Conservation (phyloP, 2,888 invertebrate genomes). For the Lutraria lutraria region DNA sequence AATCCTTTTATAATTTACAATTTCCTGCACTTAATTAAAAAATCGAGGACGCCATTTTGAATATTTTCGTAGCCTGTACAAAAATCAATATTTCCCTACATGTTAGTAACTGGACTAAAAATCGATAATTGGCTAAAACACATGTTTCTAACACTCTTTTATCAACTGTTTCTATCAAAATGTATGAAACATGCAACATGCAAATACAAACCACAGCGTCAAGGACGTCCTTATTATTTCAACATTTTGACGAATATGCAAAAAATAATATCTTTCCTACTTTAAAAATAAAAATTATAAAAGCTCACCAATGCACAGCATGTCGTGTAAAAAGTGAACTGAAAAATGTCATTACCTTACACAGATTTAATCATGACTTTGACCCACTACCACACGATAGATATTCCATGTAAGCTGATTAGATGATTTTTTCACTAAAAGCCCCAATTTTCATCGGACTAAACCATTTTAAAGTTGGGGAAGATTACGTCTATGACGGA, state of each 20-base stretch:
- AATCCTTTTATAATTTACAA: neutral
- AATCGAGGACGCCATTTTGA: conserved; percentile 44
- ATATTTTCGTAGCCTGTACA: conserved; percentile 50
- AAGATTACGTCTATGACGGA: neutral
- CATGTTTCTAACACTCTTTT: neutral
- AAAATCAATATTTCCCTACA: conserved; percentile 55
- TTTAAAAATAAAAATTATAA: conserved; percentile 34
- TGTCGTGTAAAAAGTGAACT: neutral
- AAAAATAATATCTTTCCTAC: conserved; percentile 23
- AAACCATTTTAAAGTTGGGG: conserved; percentile 40
- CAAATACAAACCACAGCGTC: neutral
- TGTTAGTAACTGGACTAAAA: conserved; percentile 31
- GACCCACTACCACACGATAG: neutral
- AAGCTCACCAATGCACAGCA: conserved; percentile 5
- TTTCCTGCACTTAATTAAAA: conserved; percentile 38
- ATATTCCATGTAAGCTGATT: neutral
- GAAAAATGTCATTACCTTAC: neutral
- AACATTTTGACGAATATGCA: conserved; percentile 21
- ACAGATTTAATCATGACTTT: neutral
- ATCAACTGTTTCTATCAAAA: neutral
- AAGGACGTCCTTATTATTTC: neutral
- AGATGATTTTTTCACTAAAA: conserved; percentile 27
- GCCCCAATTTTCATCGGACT: conserved; percentile 61
- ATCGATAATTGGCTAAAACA: conserved; percentile 41
- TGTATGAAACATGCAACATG: neutral